A percentile compares a stretch with the other conserved stretches of the same genome.
Conservation (phyloP, 2,797 vertebrate species). For the Phataginus tricuspis region DNA sequence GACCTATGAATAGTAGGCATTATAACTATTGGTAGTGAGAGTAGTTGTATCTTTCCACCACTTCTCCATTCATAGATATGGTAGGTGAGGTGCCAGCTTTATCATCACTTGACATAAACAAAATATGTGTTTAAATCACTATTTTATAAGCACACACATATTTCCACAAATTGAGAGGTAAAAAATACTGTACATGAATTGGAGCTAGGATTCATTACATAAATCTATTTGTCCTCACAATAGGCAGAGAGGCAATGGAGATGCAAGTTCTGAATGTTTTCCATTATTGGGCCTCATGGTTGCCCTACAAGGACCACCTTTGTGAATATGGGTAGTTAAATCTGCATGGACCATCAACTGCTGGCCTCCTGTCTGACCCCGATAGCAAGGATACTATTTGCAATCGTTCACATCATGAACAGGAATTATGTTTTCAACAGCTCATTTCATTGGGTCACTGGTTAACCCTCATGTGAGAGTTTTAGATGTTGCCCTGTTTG, state of each 20-base stretch:
- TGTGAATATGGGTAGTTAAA: constrained; percentile 35
- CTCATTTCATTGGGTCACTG: constrained; percentile 61
- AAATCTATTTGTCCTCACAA: background rate
- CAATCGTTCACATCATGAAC: constrained; percentile 38
- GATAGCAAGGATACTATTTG: background rate
- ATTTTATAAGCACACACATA: background rate
- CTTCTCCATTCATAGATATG: background rate
- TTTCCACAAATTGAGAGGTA: background rate
- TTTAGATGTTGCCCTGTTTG: background rate
- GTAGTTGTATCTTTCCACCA: background rate
- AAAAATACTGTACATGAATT: background rate
- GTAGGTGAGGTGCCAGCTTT: background rate
- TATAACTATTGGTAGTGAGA: background rate
- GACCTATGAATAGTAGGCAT: background rate
- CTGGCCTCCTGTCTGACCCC: constrained; percentile 22
- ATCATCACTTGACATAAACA: background rate
- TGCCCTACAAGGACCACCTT: background rate
- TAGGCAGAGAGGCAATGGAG: background rate
- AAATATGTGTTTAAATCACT: background rate
- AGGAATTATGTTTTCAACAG: constrained; percentile 27
- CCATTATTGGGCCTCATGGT: background rate
- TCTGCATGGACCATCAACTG: constrained; percentile 48
- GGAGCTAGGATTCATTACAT: background rate
- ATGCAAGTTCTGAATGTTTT: background rate
- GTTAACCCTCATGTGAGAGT: background rate